Percentiles rank a stretch among this genome's conserved stretches.
These are phyloP conservation scores for Leptinotarsa rubiginosa DNA, from an alignment of 2,888 invertebrate genomes.

Conservation along the genomic window DNA sequence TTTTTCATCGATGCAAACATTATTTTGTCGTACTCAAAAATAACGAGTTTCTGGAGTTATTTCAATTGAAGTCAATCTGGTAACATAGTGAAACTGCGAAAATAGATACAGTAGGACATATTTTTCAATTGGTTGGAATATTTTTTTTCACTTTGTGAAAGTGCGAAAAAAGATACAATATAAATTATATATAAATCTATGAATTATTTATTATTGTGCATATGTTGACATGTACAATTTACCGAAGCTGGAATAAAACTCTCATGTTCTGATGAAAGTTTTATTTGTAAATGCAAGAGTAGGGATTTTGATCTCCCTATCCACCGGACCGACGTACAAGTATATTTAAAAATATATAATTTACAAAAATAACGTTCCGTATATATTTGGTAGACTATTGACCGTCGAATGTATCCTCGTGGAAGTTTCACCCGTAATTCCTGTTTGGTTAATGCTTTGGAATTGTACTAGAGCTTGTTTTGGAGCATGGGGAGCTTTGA, in stretches of 20 bases:
- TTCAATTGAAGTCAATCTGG: too few relatives aligned
- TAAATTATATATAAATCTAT: too few relatives aligned
- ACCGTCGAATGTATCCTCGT: background rate
- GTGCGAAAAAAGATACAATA: too few relatives aligned
- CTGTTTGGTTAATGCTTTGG: constrained; percentile 8
- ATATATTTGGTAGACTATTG: constrained; percentile 2
- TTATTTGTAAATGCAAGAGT: constrained; percentile 25
- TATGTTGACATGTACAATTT: too few relatives aligned
- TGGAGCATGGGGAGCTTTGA: constrained; percentile 54
- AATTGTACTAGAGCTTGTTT: constrained; percentile 50
- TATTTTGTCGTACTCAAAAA: too few relatives aligned
- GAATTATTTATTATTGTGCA: too few relatives aligned
- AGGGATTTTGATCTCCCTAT: background rate
- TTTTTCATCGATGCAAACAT: background rate
- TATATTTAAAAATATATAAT: constrained; percentile 41
- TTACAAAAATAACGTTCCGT: constrained; percentile 39
- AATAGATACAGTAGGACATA: background rate
- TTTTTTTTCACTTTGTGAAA: too few relatives aligned
- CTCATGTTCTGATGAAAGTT: constrained; percentile 18
- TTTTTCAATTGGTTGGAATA: too few relatives aligned
- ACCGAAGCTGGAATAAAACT: constrained; percentile 4
- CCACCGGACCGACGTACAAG: constrained; percentile 13
- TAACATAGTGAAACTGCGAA: too few relatives aligned
- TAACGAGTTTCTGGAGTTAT: too few relatives aligned
- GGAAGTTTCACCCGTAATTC: constrained; percentile 23